These are phyloP conservation scores for Proteles cristata DNA, from an alignment of 2,113 vertebrate species.

Conservation along the genomic window DNA sequence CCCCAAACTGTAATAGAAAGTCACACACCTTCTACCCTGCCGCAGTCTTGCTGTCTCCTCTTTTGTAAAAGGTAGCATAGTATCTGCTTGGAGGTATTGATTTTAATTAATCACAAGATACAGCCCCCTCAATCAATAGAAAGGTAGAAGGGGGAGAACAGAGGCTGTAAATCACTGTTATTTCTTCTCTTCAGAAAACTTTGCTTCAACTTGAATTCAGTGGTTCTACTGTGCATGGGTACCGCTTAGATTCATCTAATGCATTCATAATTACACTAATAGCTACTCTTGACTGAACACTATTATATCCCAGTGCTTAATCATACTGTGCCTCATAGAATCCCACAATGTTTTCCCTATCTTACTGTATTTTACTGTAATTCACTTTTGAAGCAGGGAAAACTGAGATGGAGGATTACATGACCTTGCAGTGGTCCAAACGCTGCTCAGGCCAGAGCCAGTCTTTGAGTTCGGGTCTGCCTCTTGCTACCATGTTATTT, in stretches of 20 bases:
- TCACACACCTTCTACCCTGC: background rate
- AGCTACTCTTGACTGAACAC: background rate
- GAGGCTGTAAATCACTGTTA: conserved; percentile 69
- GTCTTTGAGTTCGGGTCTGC: background rate
- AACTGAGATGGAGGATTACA: background rate
- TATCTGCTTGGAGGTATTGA: conserved; percentile 64
- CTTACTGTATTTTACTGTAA: background rate
- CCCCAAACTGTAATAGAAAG: background rate
- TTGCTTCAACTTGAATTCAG: conserved; percentile 61
- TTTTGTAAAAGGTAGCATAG: conserved; percentile 36
- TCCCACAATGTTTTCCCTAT: background rate
- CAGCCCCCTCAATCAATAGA: conserved; percentile 62
- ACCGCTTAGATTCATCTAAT: background rate
- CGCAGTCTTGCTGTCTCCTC: background rate
- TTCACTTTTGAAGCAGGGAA: background rate
- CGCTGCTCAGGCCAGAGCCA: background rate
- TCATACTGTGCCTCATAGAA: background rate
- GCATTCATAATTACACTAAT: background rate
- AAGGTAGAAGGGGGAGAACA: conserved; percentile 30
- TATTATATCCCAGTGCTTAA: background rate
- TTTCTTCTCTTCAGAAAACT: conserved; percentile 60
- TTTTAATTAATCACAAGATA: conserved; percentile 79
- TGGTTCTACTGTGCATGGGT: background rate
- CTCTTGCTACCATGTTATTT: background rate
- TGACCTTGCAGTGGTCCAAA: background rate